Evolutionary conservation across 2,797 vertebrate species (phyloP).

Genomic region (Parauchenoglanis punctatus): DNA sequence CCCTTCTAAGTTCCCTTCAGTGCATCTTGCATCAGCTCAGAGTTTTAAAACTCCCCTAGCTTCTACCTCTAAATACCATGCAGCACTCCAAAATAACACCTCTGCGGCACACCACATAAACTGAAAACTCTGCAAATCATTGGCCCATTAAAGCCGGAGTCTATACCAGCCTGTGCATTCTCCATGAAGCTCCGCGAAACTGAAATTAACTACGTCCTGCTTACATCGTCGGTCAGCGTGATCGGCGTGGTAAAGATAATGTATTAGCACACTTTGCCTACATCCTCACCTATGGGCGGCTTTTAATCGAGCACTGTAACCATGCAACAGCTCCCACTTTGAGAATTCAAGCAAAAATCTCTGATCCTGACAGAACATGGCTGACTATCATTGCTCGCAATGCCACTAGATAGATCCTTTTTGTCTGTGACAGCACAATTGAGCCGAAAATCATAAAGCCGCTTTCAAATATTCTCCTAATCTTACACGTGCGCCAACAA

Average conservation of each 20-base stretch:
- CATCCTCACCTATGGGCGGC: neutral
- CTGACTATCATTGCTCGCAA: neutral
- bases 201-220: neutral
- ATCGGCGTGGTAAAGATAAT: neutral
- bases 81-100: neutral
- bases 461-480: neutral
- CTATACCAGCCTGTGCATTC: neutral
- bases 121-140: neutral
- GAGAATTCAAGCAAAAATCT: neutral
- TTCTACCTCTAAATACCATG: conserved; percentile 10
- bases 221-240: neutral
- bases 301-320: neutral
- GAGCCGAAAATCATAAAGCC: neutral
- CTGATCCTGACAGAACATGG: neutral
- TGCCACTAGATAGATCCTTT: neutral
- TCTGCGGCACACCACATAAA: neutral
- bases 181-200: too few species aligned
- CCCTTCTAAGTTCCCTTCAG: conserved; percentile 7
- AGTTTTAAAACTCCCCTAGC: conserved; percentile 15
- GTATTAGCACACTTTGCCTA: neutral
- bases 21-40: conserved; percentile 12
- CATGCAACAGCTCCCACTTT: neutral
- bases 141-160: neutral
- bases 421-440: neutral
- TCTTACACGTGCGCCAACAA: neutral